phyloP scores from a whole-genome alignment of 2,113 vertebrate species.

The Struthio camelus region DNA sequence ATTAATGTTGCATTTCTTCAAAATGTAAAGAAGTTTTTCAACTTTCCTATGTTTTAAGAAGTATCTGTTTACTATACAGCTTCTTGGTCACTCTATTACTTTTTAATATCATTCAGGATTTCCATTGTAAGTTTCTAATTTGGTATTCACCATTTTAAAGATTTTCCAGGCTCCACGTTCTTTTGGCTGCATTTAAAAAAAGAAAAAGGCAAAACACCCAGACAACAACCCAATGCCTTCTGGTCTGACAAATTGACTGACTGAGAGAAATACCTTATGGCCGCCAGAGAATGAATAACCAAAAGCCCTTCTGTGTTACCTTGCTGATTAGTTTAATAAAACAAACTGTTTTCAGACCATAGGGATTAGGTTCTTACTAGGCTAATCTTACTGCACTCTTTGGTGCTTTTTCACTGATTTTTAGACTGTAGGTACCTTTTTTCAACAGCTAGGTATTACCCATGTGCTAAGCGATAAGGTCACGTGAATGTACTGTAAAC shows the following conservation, averaged over 20 bases:
- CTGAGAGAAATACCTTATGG: neutral
- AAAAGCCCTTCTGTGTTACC: neutral
- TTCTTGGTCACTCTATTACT: neutral
- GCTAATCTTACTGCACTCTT: neutral
- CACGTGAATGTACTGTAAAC: neutral
- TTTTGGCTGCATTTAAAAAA: neutral
- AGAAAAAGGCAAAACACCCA: neutral
- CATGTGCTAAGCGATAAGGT: neutral
- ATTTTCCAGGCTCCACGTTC: neutral
- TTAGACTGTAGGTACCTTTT: neutral
- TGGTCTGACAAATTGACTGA: neutral
- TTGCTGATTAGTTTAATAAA: neutral
- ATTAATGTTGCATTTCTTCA: neutral
- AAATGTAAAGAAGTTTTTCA: neutral
- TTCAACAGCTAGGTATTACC: neutral
- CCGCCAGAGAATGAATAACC: neutral
- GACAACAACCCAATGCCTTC: neutral
- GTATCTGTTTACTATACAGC: neutral
- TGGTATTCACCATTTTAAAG: neutral
- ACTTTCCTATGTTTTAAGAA: neutral
- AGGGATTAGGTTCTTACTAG: neutral
- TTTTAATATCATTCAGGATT: neutral
- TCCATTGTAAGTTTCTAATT: neutral
- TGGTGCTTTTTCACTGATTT: neutral
- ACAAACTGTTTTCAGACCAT: neutral